Evolutionary conservation across 2,797 vertebrate genomes (phyloP), one percentile per base, ranked within the genome.

Genomic region (Cynopterus sphinx): DNA sequence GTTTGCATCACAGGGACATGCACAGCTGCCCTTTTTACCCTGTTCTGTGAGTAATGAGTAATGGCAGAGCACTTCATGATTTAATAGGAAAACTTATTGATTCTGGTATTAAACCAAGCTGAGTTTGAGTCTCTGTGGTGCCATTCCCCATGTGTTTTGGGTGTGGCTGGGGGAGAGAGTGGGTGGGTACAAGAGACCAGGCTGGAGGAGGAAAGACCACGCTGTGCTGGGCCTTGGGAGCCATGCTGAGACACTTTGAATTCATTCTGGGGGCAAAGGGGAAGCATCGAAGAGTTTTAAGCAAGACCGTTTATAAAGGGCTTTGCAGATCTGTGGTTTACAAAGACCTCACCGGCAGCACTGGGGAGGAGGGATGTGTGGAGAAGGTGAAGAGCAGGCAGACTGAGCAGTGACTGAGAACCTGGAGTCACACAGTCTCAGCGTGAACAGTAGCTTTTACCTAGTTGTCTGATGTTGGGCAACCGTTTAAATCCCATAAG

Each of bases 161-260:
- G 17, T 9, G 3, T 6, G 16, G 43, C 31, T 5, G 4, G 36
- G n/a, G 31, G 39, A 13, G 15, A 36, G 11, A 15, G 39, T 31
- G 24, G 12, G 9, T 6, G 21, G 31, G 28, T 0, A 75, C 51
- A 43, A 49, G 71, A 41, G 15, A 19, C 16, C 5, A 51, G n/a
- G 39, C 9, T 68, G 31, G 0, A 0, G 16, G 13, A 36, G 39
- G 67, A n/a, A 28, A 31, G 33, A 6, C 7, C 10, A 1, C 0
- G 3, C 26, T 0, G 0, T 0, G 53, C 6, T 13, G 67, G 61
- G 67, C 8, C 65, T 31, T 0, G 5, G 1, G 24, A 71, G 61
- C 55, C 24, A 6, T 6, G 46, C 53, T 10, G 39, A 46, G 59
- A 55, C 41, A 33, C 15, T 36, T 43, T 49, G 24, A 24, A 87